A percentile compares a stretch with the other conserved stretches of the same genome.
phyloP scores from a whole-genome alignment of 1,140 invertebrate genomes.

The Penaeus indicus region DNA sequence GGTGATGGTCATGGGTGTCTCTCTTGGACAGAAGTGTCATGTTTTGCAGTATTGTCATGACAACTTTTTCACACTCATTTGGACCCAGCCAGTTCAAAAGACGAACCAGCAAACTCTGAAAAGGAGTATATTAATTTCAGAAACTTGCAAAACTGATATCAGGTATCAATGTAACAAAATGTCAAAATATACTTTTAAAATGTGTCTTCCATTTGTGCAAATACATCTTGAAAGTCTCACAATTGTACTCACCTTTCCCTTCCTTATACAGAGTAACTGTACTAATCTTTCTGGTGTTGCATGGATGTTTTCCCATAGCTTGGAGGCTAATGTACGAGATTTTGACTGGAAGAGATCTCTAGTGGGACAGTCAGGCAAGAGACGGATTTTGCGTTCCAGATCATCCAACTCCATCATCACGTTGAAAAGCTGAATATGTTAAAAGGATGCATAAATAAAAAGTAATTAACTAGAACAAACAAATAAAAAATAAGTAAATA shows the following conservation, averaged over 20 bases:
- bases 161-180: background rate
- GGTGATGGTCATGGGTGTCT: constrained; percentile 44
- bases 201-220: background rate
- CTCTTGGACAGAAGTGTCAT: constrained; percentile 45
- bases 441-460: background rate
- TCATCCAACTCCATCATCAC: constrained; percentile 63
- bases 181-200: too few relatives aligned
- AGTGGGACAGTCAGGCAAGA: constrained; percentile 63
- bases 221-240: background rate
- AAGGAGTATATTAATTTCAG: background rate
- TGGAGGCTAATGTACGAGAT: constrained; percentile 38
- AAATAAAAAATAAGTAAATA: too few relatives aligned
- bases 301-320: constrained; percentile 49
- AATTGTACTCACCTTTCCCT: constrained; percentile 57
- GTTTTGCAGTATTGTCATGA: constrained; percentile 41
- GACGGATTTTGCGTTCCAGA: constrained; percentile 60
- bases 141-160: background rate
- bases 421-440: constrained; percentile 48
- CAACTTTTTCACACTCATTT: constrained; percentile 13
- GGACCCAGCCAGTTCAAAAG: constrained; percentile 39
- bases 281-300: constrained; percentile 48
- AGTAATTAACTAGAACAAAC: too few relatives aligned
- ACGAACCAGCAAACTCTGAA: constrained; percentile 44
- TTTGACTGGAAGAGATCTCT: constrained; percentile 57
- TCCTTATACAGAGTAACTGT: constrained; percentile 57